Conservation (phyloP, 2,113 vertebrate species). For the Porphyrio hochstetteri region DNA sequence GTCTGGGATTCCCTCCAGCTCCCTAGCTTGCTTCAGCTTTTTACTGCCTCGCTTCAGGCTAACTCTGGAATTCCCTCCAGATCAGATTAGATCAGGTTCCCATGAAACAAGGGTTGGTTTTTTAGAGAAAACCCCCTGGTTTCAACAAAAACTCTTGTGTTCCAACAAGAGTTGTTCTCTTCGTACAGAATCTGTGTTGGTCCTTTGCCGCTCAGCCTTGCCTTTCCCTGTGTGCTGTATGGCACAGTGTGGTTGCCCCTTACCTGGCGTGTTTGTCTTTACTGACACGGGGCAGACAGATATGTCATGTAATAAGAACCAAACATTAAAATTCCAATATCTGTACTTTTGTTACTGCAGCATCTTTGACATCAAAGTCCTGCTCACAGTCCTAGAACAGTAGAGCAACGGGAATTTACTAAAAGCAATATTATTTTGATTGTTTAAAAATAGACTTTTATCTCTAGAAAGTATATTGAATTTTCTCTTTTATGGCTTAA, state of each 20-base stretch:
- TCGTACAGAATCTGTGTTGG: accelerated
- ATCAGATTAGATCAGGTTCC: not conserved
- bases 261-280: not conserved
- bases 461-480: constrained; percentile 27
- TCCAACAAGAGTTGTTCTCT: not conserved
- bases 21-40: not conserved
- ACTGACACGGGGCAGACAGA: not conserved
- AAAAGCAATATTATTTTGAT: not conserved
- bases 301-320: not conserved
- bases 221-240: not conserved
- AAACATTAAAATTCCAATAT: not conserved
- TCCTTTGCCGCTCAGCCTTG: not conserved
- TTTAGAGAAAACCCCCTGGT: not conserved
- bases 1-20: not conserved
- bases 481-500: constrained; percentile 12
- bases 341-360: not conserved
- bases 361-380: not conserved
- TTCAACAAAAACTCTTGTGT: not conserved
- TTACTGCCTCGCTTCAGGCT: not conserved
- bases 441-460: constrained; percentile 21
- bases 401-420: constrained; percentile 18
- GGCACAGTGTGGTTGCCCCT: not conserved
- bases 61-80: not conserved
- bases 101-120: not conserved
- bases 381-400: not conserved